Evolutionary conservation across 2,113 vertebrate genomes (phyloP).

Genomic region (Tinamus guttatus): DNA sequence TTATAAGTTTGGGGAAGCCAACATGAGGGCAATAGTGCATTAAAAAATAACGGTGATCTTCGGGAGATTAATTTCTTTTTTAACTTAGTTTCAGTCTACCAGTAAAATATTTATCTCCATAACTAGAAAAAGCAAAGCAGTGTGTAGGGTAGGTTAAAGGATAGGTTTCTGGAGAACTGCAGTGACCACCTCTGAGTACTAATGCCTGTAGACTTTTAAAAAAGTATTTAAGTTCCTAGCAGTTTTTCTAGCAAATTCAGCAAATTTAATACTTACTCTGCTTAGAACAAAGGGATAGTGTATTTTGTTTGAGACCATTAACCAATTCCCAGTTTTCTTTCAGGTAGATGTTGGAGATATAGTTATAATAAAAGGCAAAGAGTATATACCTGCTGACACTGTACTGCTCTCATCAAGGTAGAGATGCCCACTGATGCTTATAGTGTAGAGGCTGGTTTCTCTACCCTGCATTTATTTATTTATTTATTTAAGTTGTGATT

Average conservation of each 20-base stretch:
- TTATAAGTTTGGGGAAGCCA: neutral
- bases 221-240: neutral
- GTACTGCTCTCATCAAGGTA: slow-evolving; percentile 98
- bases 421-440: slow-evolving; percentile 82
- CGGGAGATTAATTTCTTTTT: neutral
- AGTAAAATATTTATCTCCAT: neutral
- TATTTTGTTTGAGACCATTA: slow-evolving; percentile 79
- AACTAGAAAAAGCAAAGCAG: neutral
- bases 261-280: slow-evolving; percentile 44
- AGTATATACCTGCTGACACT: slow-evolving; percentile 96
- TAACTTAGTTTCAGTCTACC: neutral
- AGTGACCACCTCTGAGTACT: neutral
- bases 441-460: slow-evolving; percentile 84
- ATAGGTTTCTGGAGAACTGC: neutral
- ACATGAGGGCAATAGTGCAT: neutral
- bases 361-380: slow-evolving; percentile 97
- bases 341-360: slow-evolving; percentile 98
- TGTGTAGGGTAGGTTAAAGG: neutral
- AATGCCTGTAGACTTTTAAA: neutral
- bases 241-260: slow-evolving; percentile 12
- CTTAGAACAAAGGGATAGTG: slow-evolving; percentile 62
- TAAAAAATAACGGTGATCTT: neutral
- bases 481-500: slow-evolving; percentile 65
- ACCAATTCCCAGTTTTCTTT: slow-evolving; percentile 92
- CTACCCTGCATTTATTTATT: slow-evolving; percentile 81